These are phyloP conservation scores for Dendrolimus punctatus DNA, from an alignment of 1,140 invertebrate genomes.

Conservation along the genomic window DNA sequence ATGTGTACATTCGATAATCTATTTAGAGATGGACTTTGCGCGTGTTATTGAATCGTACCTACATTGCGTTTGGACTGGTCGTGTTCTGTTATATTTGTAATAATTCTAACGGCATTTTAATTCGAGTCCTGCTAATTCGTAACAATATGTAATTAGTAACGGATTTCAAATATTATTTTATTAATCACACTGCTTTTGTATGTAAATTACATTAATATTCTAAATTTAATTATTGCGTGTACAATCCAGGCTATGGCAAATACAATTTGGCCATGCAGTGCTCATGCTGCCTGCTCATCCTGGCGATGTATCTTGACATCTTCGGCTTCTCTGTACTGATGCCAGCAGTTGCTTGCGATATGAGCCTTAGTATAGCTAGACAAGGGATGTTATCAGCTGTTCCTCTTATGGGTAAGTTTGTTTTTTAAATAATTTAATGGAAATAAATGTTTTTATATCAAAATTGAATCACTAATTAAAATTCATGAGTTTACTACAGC, in stretches of 20 bases:
- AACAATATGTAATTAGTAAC: too few species aligned
- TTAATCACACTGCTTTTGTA: neutral
- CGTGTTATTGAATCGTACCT: too few species aligned
- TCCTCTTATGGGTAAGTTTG: conserved; percentile 40
- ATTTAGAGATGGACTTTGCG: too few species aligned
- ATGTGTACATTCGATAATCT: too few species aligned
- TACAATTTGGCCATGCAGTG: conserved; percentile 38
- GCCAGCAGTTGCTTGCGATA: conserved; percentile 43
- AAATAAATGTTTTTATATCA: too few species aligned
- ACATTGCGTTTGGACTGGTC: too few species aligned
- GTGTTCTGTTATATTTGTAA: too few species aligned
- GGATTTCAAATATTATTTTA: too few species aligned
- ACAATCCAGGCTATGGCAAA: conserved; percentile 40
- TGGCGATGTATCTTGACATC: conserved; percentile 54
- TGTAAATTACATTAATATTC: neutral
- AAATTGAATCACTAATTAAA: too few species aligned
- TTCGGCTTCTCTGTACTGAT: conserved; percentile 50
- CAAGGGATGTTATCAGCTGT: conserved; percentile 44
- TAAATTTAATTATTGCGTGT: neutral
- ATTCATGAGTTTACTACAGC: too few species aligned
- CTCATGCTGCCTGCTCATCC: conserved; percentile 39
- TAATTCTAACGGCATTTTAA: too few species aligned
- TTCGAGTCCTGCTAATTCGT: too few species aligned
- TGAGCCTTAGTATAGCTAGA: conserved; percentile 32
- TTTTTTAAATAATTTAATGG: neutral